Percentiles rank a stretch among this genome's conserved stretches.
Evolutionary conservation across 2,888 invertebrate genomes (phyloP).

Genomic region (Drepana falcataria): DNA sequence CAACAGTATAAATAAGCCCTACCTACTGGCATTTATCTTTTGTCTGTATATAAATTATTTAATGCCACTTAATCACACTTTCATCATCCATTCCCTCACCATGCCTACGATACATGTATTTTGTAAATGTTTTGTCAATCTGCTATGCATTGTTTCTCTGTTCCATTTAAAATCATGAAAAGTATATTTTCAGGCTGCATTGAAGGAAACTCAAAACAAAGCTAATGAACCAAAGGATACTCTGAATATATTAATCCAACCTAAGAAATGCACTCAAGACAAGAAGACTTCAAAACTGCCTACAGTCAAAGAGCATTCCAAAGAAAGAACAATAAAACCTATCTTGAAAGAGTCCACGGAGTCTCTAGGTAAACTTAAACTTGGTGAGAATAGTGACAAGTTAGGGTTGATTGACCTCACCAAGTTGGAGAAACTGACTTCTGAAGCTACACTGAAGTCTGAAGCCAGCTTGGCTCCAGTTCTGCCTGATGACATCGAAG

Average conservation of each 20-base stretch:
- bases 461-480: slow-evolving; percentile 11
- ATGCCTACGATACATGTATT: no score
- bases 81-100: no score
- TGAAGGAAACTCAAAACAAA: slow-evolving; percentile 50
- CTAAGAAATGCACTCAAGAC: slow-evolving; percentile 40
- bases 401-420: slow-evolving; percentile 14
- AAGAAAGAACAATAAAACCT: slow-evolving; percentile 36
- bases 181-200: slow-evolving; percentile 33
- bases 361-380: slow-evolving; percentile 53
- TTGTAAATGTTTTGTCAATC: no score
- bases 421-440: slow-evolving; percentile 18
- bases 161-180: no score
- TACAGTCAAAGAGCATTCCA: slow-evolving; percentile 43
- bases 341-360: slow-evolving; percentile 53
- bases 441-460: slow-evolving; percentile 2
- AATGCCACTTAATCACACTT: no score
- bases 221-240: slow-evolving; percentile 44
- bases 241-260: slow-evolving; percentile 32
- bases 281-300: slow-evolving; percentile 44
- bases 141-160: no score
- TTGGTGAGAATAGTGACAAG: slow-evolving; percentile 27
- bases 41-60: no score
- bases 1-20: no score
- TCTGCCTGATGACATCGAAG: slow-evolving; percentile 75
- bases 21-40: no score